Conservation (phyloP, 92 coral and sea anemone species). For the Epizoanthus illoricatus region DNA sequence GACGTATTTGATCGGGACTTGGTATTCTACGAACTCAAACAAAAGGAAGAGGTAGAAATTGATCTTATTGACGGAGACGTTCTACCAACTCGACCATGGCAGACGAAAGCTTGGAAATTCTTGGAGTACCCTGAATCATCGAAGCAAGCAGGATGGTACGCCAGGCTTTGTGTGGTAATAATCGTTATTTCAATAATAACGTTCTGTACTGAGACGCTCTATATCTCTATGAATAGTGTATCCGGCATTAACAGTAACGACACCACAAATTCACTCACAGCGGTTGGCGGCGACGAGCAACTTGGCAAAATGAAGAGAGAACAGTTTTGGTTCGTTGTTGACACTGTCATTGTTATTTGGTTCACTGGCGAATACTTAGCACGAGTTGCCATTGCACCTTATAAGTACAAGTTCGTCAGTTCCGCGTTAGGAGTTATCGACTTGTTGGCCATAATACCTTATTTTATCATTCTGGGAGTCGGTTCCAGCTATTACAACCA, state of each 20-base stretch:
- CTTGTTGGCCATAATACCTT: constrained; percentile 84
- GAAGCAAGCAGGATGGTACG: constrained; percentile 57
- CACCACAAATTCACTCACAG: constrained; percentile 10
- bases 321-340: constrained; percentile 80
- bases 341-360: constrained; percentile 82
- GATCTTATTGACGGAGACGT: background rate
- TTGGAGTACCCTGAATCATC: constrained; percentile 86
- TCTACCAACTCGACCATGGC: constrained; percentile 59
- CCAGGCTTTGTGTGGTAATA: constrained; percentile 67
- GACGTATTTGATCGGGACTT: constrained; percentile 84
- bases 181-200: constrained; percentile 69
- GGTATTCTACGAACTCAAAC: constrained; percentile 71
- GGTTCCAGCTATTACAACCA: constrained; percentile 57
- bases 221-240: constrained; percentile 26
- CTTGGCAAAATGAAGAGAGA: constrained; percentile 38
- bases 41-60: constrained; percentile 22
- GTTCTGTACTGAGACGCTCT: constrained; percentile 81
- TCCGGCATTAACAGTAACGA: constrained; percentile 25
- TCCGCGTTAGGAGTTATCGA: constrained; percentile 83
- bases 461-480: constrained; percentile 58
- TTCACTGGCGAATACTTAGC: constrained; percentile 74
- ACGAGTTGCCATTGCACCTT: constrained; percentile 72
- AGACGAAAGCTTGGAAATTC: constrained; percentile 66
- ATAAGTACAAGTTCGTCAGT: constrained; percentile 53
- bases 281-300: background rate